Conservation (phyloP, 2,888 invertebrate genomes). For the Epistrophe eligans region DNA sequence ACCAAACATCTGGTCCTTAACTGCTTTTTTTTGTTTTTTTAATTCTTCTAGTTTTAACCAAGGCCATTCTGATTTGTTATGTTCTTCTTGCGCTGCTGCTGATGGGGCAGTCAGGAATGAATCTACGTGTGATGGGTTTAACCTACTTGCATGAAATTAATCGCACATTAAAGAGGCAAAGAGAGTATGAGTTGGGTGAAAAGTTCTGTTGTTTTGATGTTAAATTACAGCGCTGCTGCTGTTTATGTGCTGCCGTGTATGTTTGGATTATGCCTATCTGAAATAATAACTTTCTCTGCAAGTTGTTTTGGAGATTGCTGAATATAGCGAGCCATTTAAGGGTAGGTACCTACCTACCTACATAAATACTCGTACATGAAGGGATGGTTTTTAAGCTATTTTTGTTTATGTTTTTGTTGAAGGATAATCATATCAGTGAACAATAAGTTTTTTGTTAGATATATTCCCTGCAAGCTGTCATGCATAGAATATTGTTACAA, state of each 20-base stretch:
- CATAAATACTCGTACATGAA: neutral
- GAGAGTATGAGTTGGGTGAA: neutral
- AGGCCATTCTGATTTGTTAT: constrained; percentile 18
- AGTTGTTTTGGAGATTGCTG: neutral
- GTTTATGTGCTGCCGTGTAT: neutral
- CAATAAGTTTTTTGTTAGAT: constrained; percentile 9
- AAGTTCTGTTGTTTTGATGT: constrained; percentile 41
- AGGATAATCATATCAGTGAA: constrained; percentile 1
- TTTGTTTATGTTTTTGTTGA: constrained; percentile 17
- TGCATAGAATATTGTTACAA: neutral
- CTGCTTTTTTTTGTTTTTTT: constrained; percentile 21
- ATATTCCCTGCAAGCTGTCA: constrained; percentile 16
- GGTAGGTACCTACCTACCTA: too few species aligned
- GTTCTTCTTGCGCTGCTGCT: neutral
- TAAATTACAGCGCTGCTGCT: constrained; percentile 14
- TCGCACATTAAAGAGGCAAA: constrained; percentile 20
- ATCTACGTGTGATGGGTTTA: neutral
- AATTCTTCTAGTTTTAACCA: constrained; percentile 50
- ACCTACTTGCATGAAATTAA: constrained; percentile 29
- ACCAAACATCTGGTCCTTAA: constrained; percentile 39
- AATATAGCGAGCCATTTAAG: too few species aligned
- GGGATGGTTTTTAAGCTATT: neutral
- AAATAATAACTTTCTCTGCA: constrained; percentile 15
- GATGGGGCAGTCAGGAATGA: neutral
- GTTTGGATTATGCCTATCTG: neutral